Percentiles rank a stretch among this genome's conserved stretches.
Evolutionary conservation across 2,113 vertebrate species (phyloP).

Genomic region (Ochotona princeps): DNA sequence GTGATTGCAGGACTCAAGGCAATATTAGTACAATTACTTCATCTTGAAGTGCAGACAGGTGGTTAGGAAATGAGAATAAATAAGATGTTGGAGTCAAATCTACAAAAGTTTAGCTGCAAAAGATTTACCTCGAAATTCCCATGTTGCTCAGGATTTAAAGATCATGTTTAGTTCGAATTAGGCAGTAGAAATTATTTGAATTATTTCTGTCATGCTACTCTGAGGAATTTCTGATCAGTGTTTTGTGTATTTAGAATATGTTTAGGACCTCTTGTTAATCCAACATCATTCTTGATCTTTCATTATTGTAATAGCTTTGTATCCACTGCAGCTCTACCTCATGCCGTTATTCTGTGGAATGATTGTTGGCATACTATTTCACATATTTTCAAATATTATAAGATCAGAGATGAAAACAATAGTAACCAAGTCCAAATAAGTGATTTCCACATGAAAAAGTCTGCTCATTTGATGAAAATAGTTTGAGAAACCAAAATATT

Average conservation of each 20-base stretch:
- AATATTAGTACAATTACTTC: too few species aligned
- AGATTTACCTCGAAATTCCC: neutral
- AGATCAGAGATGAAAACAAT: neutral
- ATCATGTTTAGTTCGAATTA: neutral
- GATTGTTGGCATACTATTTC: neutral
- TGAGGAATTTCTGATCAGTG: neutral
- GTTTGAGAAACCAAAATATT: neutral
- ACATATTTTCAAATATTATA: neutral
- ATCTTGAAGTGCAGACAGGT: neutral
- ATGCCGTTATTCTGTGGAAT: neutral
- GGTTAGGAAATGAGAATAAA: neutral
- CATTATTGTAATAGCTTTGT: neutral
- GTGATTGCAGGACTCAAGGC: neutral
- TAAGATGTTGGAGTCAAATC: neutral
- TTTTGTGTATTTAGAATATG: neutral
- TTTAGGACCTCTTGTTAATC: neutral
- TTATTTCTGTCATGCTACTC: neutral
- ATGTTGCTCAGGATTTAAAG: neutral
- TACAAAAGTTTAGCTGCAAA: neutral
- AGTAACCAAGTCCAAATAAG: neutral
- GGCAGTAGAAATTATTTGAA: neutral
- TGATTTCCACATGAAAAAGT: neutral
- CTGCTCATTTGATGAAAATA: neutral
- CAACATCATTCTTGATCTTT: conserved; percentile 32
- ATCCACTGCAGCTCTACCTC: neutral